Evolutionary conservation across 2,888 invertebrate species (phyloP).

Genomic region (Folsomia candida): DNA sequence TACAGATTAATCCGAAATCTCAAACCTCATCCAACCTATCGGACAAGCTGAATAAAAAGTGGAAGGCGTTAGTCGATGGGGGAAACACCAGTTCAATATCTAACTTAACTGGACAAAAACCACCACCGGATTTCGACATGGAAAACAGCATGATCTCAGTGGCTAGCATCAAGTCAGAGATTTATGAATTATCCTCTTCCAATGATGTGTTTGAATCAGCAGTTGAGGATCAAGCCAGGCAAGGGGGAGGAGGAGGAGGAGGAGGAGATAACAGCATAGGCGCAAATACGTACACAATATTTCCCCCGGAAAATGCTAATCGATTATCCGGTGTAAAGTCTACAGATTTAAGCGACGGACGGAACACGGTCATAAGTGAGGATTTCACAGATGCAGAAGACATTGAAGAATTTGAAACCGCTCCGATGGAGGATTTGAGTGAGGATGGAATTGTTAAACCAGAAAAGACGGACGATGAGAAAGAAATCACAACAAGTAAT

Average conservation of each 20-base stretch:
- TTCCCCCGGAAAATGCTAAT: slow-evolving; percentile 34
- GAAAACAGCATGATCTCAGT: slow-evolving; percentile 50
- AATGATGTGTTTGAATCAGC: slow-evolving; percentile 38
- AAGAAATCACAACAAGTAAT: slow-evolving; percentile 1
- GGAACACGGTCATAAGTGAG: slow-evolving; percentile 40
- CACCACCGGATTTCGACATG: slow-evolving; percentile 43
- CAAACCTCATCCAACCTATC: slow-evolving; percentile 22
- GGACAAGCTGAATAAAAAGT: slow-evolving; percentile 33
- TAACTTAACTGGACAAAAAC: slow-evolving; percentile 42
- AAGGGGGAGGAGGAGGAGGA: slow-evolving; percentile 15
- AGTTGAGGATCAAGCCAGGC: slow-evolving; percentile 27
- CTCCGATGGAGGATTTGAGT: slow-evolving; percentile 29
- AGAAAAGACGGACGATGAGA: slow-evolving; percentile 28
- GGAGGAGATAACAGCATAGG: slow-evolving; percentile 32
- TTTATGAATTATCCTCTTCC: slow-evolving; percentile 33
- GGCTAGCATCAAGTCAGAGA: slow-evolving; percentile 48
- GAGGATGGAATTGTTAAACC: not conserved
- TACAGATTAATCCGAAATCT: slow-evolving; percentile 22
- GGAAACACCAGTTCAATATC: slow-evolving; percentile 34
- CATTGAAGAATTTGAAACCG: slow-evolving; percentile 42
- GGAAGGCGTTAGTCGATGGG: slow-evolving; percentile 30
- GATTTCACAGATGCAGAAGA: slow-evolving; percentile 44
- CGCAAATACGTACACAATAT: slow-evolving; percentile 42
- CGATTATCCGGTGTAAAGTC: slow-evolving; percentile 32
- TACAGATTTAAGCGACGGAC: slow-evolving; percentile 37